Conservation (phyloP, 2,888 invertebrate species). For the Campopleginae sp. region DNA sequence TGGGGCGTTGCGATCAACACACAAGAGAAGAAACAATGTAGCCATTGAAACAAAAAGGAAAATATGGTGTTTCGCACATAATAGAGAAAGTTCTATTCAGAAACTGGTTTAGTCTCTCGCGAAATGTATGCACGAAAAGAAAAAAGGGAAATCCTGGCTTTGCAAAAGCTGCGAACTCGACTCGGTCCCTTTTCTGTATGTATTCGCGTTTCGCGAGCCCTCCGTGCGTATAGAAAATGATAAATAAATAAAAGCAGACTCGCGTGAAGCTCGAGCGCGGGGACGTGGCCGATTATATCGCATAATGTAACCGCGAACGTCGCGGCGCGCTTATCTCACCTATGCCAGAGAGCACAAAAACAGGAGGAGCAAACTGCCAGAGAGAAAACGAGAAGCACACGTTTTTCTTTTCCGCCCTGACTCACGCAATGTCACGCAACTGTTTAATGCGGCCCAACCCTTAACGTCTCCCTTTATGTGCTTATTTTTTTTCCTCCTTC, state of each 20-base stretch:
- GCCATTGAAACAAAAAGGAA: slow-evolving; percentile 48
- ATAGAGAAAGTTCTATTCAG: slow-evolving; percentile 38
- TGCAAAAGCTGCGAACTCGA: not conserved
- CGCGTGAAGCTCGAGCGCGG: slow-evolving; percentile 23
- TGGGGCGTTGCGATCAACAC: not conserved
- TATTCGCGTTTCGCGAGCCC: slow-evolving; percentile 15
- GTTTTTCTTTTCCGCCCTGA: slow-evolving; percentile 25
- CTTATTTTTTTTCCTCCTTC: slow-evolving; percentile 39
- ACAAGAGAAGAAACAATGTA: slow-evolving; percentile 56
- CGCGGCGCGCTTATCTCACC: slow-evolving; percentile 64
- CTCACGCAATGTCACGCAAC: slow-evolving; percentile 66
- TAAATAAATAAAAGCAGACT: slow-evolving; percentile 47
- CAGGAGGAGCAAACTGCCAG: slow-evolving; percentile 39
- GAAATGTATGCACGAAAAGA: slow-evolving; percentile 20
- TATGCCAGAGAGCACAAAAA: slow-evolving; percentile 62
- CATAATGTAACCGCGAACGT: slow-evolving; percentile 60
- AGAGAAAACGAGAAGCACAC: not conserved
- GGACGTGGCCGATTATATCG: slow-evolving; percentile 61
- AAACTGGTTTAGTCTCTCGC: slow-evolving; percentile 27
- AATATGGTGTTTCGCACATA: slow-evolving; percentile 47
- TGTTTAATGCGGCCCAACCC: slow-evolving; percentile 55
- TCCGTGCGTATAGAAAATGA: slow-evolving; percentile 35
- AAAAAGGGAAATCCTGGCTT: slow-evolving; percentile 14
- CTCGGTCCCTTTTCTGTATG: slow-evolving; percentile 9
- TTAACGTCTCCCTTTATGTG: slow-evolving; percentile 57